Evolutionary conservation across 1,140 invertebrate genomes (phyloP).

Genomic region (Acromyrmex charruanus): DNA sequence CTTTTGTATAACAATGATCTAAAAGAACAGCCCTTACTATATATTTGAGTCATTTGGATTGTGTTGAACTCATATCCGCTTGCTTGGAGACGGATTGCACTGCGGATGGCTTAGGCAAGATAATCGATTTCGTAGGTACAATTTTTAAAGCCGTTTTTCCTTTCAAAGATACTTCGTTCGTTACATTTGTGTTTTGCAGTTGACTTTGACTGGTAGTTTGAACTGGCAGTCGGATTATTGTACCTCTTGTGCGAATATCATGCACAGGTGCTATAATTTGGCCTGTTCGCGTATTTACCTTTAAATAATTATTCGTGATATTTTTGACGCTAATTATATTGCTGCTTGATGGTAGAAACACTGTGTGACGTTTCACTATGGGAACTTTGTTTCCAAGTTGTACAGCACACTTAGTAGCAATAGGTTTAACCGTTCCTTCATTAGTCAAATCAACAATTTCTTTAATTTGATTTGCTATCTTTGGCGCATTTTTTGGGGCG

Average conservation of each 20-base stretch:
- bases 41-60: slow-evolving; percentile 57
- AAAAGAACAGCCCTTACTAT: not conserved
- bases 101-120: not conserved
- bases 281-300: slow-evolving; percentile 37
- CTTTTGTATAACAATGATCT: slow-evolving; percentile 59
- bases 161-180: slow-evolving; percentile 10
- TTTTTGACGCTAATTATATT: slow-evolving; percentile 69
- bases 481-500: slow-evolving; percentile 6
- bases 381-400: slow-evolving; percentile 28
- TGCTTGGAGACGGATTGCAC: not conserved
- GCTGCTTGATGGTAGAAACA: slow-evolving; percentile 45
- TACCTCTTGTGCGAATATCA: not conserved
- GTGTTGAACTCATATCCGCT: not conserved
- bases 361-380: slow-evolving; percentile 44
- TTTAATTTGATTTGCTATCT: slow-evolving; percentile 19
- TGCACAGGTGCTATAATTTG: slow-evolving; percentile 9
- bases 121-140: slow-evolving; percentile 5
- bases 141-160: not conserved
- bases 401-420: not conserved
- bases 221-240: slow-evolving; percentile 37
- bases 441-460: slow-evolving; percentile 66
- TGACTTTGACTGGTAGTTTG: slow-evolving; percentile 24
- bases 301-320: slow-evolving; percentile 71
- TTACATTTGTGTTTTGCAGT: not conserved
- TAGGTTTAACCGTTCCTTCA: not conserved